phyloP scores from a whole-genome alignment of 64 coral and sea anemone genomes.

The Dendrophyllia cribrosa region DNA sequence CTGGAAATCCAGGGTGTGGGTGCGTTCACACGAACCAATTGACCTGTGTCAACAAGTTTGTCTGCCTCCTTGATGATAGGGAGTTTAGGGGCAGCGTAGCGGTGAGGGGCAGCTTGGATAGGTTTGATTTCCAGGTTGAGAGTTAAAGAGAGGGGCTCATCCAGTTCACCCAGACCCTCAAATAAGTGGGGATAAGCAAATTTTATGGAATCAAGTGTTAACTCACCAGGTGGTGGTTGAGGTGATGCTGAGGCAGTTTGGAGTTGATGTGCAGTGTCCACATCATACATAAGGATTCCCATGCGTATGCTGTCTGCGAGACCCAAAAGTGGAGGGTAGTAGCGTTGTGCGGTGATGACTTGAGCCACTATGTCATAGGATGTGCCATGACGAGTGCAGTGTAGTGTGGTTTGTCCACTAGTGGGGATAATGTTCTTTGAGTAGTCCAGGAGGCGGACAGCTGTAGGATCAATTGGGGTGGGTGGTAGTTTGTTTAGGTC shows the following conservation, averaged over 20 bases:
- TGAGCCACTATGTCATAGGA: constrained; percentile 42
- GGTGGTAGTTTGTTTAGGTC: constrained; percentile 17
- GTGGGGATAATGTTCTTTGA: not conserved
- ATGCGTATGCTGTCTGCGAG: constrained; percentile 11
- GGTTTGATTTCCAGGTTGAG: not conserved
- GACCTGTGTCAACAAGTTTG: constrained; percentile 26
- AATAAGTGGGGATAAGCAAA: too few relatives aligned
- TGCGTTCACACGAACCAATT: constrained; percentile 21
- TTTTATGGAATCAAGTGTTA: too few relatives aligned
- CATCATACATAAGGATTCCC: constrained; percentile 50
- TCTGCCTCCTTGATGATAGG: not conserved
- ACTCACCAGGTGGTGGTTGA: too few relatives aligned
- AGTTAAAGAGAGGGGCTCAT: too few relatives aligned
- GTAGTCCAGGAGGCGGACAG: constrained; percentile 32
- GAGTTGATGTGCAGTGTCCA: not conserved
- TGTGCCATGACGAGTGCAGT: constrained; percentile 20
- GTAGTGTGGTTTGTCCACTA: not conserved
- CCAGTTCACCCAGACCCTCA: too few relatives aligned
- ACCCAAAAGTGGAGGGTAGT: constrained; percentile 50
- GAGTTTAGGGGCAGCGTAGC: too few relatives aligned
- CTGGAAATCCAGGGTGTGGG: constrained; percentile 22
- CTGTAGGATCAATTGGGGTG: not conserved
- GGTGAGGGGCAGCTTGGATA: too few relatives aligned
- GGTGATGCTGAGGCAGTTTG: too few relatives aligned
- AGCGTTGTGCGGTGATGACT: constrained; percentile 32